Base-by-base conservation (phyloP, 1,140 invertebrate species). In the Coboldia fuscipes region DNA sequence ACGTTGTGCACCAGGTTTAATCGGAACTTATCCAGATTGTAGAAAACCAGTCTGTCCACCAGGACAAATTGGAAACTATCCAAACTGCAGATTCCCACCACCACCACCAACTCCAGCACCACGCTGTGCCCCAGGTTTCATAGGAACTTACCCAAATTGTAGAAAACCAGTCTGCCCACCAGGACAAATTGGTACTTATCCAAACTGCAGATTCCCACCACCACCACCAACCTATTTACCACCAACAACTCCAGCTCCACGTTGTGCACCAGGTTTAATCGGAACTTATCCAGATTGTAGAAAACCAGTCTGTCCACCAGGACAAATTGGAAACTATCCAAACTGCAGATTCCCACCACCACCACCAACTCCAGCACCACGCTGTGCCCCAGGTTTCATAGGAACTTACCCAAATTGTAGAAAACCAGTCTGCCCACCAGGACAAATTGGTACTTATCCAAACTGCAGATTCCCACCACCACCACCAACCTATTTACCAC, bases 1-100 rank as follows among this genome's bases (percentile, higher is more conserved):
- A n/a, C n/a, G n/a, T n/a, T n/a, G n/a, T n/a, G n/a, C n/a, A n/a
- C n/a, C n/a, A n/a, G n/a, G n/a, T n/a, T n/a, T n/a, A n/a, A n/a
- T n/a, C n/a, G n/a, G n/a, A n/a, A n/a, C n/a, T n/a, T n/a, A n/a
- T n/a, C n/a, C n/a, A n/a, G n/a, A n/a, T n/a, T n/a, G n/a, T n/a
- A n/a, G n/a, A n/a, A n/a, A n/a, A n/a, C n/a, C 35, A n/a, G n/a
- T 35, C 36, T 13, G 30, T 34, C 24, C 32, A 32, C 15, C 34
- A 33, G 17, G 35, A 23, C 4, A 38, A n/a, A n/a, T n/a, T n/a
- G n/a, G n/a, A n/a, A n/a, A n/a, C n/a, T n/a, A n/a, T n/a, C n/a
- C n/a, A n/a, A n/a, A n/a, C n/a, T n/a, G n/a, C n/a, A 34, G 30
- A 7, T 38, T 42, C 22, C 41, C 46, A 34, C 39, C 47, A 30